These are phyloP conservation scores for Oryzias celebensis DNA, from an alignment of 2,113 vertebrate genomes.

Conservation along the genomic window DNA sequence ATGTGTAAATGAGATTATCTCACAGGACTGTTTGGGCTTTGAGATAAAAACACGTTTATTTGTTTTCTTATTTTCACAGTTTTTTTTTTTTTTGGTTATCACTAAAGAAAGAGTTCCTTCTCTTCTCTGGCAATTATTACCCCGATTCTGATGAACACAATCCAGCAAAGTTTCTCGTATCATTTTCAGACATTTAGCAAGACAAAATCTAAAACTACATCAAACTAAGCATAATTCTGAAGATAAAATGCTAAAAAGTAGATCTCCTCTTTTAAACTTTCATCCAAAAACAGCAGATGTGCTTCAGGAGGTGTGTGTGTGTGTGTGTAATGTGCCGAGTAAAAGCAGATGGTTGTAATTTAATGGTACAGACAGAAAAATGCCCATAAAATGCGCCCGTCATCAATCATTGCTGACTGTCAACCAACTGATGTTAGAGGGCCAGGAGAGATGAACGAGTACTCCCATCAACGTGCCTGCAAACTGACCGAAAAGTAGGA, in stretches of 20 bases:
- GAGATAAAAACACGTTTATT: too few species aligned
- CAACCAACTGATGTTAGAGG: conserved; percentile 20
- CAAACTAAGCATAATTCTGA: background rate
- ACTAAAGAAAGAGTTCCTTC: too few species aligned
- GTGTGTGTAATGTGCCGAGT: background rate
- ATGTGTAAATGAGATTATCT: too few species aligned
- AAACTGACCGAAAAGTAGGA: conserved; percentile 38
- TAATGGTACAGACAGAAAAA: conserved; percentile 1
- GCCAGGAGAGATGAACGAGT: background rate
- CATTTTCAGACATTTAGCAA: too few species aligned
- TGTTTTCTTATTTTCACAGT: too few species aligned
- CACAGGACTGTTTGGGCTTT: too few species aligned
- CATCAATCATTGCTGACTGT: conserved; percentile 2
- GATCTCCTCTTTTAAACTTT: background rate
- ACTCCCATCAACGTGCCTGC: conserved; percentile 27
- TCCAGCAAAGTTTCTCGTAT: too few species aligned
- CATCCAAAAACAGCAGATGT: conserved; percentile 16
- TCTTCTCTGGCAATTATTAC: too few species aligned
- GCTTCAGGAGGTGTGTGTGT: background rate
- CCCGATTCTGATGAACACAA: too few species aligned
- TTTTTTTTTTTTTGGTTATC: too few species aligned
- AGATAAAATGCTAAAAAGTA: background rate
- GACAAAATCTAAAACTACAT: too few species aligned
- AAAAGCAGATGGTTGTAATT: conserved; percentile 32
- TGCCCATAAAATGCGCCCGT: background rate